phyloP scores from a whole-genome alignment of 1,140 invertebrate species.

The Idris sp. region DNA sequence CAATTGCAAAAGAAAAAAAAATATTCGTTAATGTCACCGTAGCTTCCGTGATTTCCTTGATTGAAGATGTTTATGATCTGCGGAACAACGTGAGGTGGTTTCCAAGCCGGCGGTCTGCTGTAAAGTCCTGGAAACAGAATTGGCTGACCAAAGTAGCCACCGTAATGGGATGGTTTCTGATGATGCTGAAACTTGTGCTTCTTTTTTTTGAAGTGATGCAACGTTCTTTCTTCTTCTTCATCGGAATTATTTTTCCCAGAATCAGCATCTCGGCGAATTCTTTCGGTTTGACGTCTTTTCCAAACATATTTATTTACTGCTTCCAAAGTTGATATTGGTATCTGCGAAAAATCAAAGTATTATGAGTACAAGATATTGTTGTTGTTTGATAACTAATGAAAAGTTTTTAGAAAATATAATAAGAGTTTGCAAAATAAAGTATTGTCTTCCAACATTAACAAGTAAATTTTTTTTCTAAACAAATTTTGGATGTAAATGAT shows the following conservation, averaged over 20 bases:
- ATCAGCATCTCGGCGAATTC: constrained; percentile 17
- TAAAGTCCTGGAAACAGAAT: constrained; percentile 28
- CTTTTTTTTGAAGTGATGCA: constrained; percentile 57
- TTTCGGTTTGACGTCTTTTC: constrained; percentile 54
- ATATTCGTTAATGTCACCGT: constrained; percentile 24
- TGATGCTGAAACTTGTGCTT: constrained; percentile 56
- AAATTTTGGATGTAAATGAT: constrained; percentile 2
- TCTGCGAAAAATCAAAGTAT: constrained; percentile 49
- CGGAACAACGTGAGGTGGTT: constrained; percentile 4
- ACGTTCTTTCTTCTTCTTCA: constrained; percentile 34
- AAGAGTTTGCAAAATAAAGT: too few species aligned
- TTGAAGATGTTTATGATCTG: constrained; percentile 47
- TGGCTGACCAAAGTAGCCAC: constrained; percentile 35
- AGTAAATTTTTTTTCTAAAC: neutral
- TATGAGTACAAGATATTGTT: too few species aligned
- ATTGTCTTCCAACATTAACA: too few species aligned
- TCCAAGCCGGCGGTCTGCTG: constrained; percentile 24
- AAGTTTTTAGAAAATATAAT: too few species aligned
- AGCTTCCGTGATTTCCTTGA: constrained; percentile 26
- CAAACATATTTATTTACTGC: constrained; percentile 64
- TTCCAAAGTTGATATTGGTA: constrained; percentile 68
- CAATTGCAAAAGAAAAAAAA: neutral
- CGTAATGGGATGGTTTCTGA: constrained; percentile 45
- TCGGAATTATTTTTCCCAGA: constrained; percentile 3
- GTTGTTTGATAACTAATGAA: too few species aligned